Evolutionary conservation across 23 tunicate species (phyloP), one percentile per base, ranked within the genome.

Genomic region (Trididemnum nubilum): DNA sequence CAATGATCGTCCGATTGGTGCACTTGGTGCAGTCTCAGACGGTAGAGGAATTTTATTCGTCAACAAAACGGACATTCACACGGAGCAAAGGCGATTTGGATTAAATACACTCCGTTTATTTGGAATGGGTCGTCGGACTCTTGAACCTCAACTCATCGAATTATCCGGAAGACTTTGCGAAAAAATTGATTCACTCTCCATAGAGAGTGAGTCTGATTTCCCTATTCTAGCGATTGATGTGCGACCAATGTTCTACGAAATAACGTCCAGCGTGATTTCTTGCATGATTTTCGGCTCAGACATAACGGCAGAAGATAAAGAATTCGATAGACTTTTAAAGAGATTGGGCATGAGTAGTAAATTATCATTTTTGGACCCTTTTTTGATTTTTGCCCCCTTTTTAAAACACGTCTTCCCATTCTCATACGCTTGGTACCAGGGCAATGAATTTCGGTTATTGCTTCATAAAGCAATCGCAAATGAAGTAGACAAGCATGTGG

Each of bases 81-180:
- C 71, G 78, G 94, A 78, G 52, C 96, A 85, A 54, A 82, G 89
- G 22, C 82, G 82, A 2, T 90, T 89, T 79, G 66, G 81, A 1
- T 60, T 83, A 22, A 29, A 36, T 51, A 61, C 88, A 0, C 49
- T 89, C 58, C 85, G 81, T 26, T 82, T 58, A 34, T 72, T 89
- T 25, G 94, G 94, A 33, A 83, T 89, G 88, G 86, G 89, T 26
- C n/a, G n/a, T n/a, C 34, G 77, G 0, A 85, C 83, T 60, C 35
- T 90, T 22, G 96, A 75, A 38, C 81, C 81, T 26, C 37, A 54
- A 0, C 31, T 85, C 15, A 44, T 44, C 15, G 54, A 44, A 44
- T 15, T 44, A 7, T 7, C 54, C 15, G 15, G 54, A 44, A 44
- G 12, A 44, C 12, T 44, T 44, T 44, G 54, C 54, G 12, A 44